Evolutionary conservation across 2,797 vertebrate species (phyloP), one percentile per base, ranked within the genome.

Genomic region (Phalanger gymnotis): DNA sequence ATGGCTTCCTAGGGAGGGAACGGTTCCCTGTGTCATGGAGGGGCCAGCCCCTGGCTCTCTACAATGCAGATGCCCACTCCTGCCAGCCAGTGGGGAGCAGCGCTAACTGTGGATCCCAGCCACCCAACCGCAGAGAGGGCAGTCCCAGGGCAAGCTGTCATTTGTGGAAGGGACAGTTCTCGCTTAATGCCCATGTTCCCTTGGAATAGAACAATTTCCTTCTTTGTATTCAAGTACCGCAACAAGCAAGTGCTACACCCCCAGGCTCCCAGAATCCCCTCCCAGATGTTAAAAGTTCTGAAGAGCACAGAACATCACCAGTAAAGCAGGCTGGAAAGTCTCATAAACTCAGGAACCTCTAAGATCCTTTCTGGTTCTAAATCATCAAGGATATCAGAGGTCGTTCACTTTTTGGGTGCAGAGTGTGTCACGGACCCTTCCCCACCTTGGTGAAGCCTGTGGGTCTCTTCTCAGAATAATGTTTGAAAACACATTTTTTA

Each of bases 1-100:
- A 99, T 99, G 92, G 99, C 99, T 89, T 99, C 99, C 99, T 99
- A 97, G 0, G 0, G 91, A 73, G 95, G 14, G 91, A 34, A 94
- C 53, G 34, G 40, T 47, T 47, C 93, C n/a, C 31, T 3, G 5
- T 0, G 1, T 95, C 95, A 96, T 0, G 0, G 0, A 0, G 27
- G 14, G 55, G 93, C 56, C 52, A n/a, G 51, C 3, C 0, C 16
- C 92, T 53, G 57, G 92, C 28, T 55, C 94, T 95, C 40, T 25
- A 57, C 28, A 53, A 81, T 81, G 66, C 66, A 81, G 89, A 90
- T 53, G 51, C 47, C 89, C 89, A 30, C 28, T 30, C 89, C 47
- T 31, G 66, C 7, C 66, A 40, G n/a, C 92, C 19, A 22, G 34
- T 25, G 12, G 87, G 12, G 90, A 56, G 9, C 51, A n/a, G 40